These are phyloP conservation scores for Dinomys branickii DNA, from an alignment of 2,113 vertebrate species.

Conservation along the genomic window DNA sequence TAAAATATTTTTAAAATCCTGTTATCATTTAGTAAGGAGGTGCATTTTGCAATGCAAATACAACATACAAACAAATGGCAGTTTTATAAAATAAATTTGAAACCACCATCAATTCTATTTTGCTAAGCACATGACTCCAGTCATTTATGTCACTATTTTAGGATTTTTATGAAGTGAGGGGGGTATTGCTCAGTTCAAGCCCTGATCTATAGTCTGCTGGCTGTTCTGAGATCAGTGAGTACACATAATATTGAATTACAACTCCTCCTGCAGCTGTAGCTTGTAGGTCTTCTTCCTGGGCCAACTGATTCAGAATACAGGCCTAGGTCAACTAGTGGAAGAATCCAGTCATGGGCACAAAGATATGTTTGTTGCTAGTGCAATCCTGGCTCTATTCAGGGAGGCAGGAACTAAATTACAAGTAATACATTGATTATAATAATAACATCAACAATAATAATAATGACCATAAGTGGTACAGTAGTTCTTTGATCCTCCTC, in stretches of 20 bases:
- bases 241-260: not conserved
- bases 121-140: not conserved
- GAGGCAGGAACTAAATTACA: not conserved
- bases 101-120: not conserved
- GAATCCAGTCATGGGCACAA: not conserved
- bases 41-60: not conserved
- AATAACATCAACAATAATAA: not conserved
- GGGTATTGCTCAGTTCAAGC: not conserved
- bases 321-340: not conserved
- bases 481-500: not conserved
- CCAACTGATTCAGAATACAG: not conserved
- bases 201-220: not conserved
- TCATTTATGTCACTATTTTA: not conserved
- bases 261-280: not conserved
- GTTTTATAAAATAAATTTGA: slow-evolving; percentile 14
- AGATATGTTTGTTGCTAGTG: not conserved
- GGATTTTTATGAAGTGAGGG: not conserved
- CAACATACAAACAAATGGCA: not conserved
- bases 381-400: not conserved
- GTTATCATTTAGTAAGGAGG: not conserved
- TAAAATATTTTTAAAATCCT: not conserved
- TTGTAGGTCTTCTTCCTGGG: not conserved
- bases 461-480: not conserved
- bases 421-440: not conserved
- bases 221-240: not conserved